A percentile compares a stretch with the other conserved stretches of the same genome.
These are phyloP conservation scores for Solenopsis fugax DNA, from an alignment of 1,140 invertebrate species.

Conservation along the genomic window DNA sequence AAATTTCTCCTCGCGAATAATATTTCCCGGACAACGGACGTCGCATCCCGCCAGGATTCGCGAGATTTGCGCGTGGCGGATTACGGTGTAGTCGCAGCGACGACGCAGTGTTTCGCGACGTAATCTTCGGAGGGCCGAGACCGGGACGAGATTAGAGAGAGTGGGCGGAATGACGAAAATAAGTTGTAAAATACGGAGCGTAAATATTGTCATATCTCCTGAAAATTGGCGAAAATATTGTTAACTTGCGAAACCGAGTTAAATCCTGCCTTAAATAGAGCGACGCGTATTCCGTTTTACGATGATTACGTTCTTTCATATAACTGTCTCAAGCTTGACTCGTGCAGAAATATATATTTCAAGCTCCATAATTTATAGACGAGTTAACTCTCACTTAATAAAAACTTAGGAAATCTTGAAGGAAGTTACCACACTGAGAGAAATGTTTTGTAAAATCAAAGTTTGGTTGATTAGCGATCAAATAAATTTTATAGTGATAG, in stretches of 20 bases:
- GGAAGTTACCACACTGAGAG: too few species aligned
- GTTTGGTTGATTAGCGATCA: too few species aligned
- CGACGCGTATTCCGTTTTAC: too few species aligned
- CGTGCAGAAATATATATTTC: not conserved
- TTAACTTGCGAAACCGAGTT: not conserved
- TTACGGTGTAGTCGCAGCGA: conserved; percentile 25
- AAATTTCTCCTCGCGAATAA: conserved; percentile 49
- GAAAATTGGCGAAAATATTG: not conserved
- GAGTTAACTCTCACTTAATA: not conserved
- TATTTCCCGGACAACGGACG: conserved; percentile 31
- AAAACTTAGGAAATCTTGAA: not conserved
- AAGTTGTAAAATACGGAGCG: not conserved
- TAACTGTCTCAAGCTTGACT: not conserved
- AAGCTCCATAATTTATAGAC: not conserved
- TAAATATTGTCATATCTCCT: not conserved
- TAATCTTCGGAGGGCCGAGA: conserved; percentile 39
- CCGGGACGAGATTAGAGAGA: conserved; percentile 21
- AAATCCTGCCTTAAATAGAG: conserved; percentile 3
- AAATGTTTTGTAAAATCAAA: too few species aligned
- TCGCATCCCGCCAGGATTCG: conserved; percentile 36
- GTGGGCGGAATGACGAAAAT: not conserved
- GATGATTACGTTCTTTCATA: too few species aligned
- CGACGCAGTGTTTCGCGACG: not conserved
- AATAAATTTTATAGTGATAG: too few species aligned
- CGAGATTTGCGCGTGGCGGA: conserved; percentile 36